Base-by-base conservation (phyloP, 2,888 invertebrate species). In the Epinotia nisella region DNA sequence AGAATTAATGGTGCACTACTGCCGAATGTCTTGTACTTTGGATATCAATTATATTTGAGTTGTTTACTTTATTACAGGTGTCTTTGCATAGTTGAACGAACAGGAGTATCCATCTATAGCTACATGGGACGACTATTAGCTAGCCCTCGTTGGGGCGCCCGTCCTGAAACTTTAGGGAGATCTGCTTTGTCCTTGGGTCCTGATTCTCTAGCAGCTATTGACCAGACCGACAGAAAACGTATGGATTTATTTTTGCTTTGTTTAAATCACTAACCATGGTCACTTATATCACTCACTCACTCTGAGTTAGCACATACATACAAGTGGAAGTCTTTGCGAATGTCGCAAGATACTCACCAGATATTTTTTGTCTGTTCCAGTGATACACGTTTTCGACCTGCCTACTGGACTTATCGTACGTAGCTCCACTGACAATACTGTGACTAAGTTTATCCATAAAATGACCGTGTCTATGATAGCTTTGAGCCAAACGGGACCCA, bases 81-180 rank as follows among this genome's bases (percentile, higher is more conserved):
- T 83, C 96, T 99, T 83, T 94, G 99, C 79, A 92, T 99, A 59
- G 96, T 98, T 59, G 99, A 99, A 88, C 96, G 97, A 77, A 95
- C 95, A 21, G 95, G 96, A 1, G 94, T 99, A 15, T 97, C 97
- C 78, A 95, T 99, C 7, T 98, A 98, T 88, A 98, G 97, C 74
- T 99, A 98, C 83, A 98, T 99, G 86, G 99, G 99, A 0, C 95
- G 98, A 61, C 91, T 98, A 56, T 93, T 98, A 29, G 96, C 98
- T 11, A 96, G 97, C 78, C 98, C 99, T 0, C 96, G 97, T 71
- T 98, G 97, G 96, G 97, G 97, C 59, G 96, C 98, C 88, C 95
- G 97, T 74, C 95, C 97, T 1, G 98, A 99, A 82, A 95, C 95
- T 53, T 91, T 99, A 17, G 97, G 96, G 78, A 92, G 95, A 74